Percentiles rank a stretch among this genome's conserved stretches.
Evolutionary conservation across 2,888 invertebrate genomes (phyloP).

Genomic region (Yponomeuta evonymella): DNA sequence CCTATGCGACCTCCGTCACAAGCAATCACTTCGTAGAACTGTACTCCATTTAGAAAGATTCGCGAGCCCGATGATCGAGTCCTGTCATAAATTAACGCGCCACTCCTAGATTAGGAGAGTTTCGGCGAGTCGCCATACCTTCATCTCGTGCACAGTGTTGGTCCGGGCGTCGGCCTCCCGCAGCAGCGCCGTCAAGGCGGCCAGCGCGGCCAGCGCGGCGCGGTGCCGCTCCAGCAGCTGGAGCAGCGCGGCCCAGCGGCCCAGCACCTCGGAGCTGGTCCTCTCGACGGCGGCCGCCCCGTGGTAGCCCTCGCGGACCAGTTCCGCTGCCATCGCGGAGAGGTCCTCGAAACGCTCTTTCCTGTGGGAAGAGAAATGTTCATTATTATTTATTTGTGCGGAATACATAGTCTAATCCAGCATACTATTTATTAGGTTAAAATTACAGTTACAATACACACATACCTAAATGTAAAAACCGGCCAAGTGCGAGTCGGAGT

Average conservation of each 20-base stretch:
- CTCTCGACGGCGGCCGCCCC: constrained; percentile 85
- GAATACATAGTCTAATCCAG: too few relatives aligned
- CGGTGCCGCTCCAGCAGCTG: constrained; percentile 89
- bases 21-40: too few relatives aligned
- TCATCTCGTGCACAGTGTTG: constrained; percentile 88
- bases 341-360: constrained; percentile 96
- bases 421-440: too few relatives aligned
- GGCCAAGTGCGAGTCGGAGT: too few relatives aligned
- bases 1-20: too few relatives aligned
- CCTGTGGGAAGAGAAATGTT: constrained; percentile 38
- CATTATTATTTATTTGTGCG: too few relatives aligned
- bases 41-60: too few relatives aligned
- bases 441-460: too few relatives aligned
- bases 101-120: not conserved
- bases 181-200: constrained; percentile 90
- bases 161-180: constrained; percentile 94
- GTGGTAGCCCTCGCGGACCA: constrained; percentile 94
- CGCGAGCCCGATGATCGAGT: too few relatives aligned
- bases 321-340: constrained; percentile 93
- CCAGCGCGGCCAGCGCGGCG: constrained; percentile 84
- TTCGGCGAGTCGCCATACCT: constrained; percentile 59
- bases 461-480: not conserved
- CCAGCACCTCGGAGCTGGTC: constrained; percentile 78
- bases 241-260: constrained; percentile 92
- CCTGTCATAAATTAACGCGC: too few relatives aligned